Base-by-base conservation (phyloP, 2,797 vertebrate genomes). In the Rhinogobio ventralis region DNA sequence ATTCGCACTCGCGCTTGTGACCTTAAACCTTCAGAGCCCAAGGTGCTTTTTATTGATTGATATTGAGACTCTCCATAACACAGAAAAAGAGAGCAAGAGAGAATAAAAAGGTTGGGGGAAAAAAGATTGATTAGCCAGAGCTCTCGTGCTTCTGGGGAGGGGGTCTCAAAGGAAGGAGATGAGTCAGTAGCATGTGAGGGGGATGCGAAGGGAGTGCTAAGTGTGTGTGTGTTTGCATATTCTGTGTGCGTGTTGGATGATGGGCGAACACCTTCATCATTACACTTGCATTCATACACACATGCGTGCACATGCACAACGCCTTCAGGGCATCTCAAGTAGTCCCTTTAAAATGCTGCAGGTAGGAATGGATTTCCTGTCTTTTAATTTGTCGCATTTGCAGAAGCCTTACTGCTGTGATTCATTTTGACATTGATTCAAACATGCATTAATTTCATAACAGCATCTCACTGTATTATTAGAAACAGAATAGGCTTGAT, bases 41-140 rank as follows among this genome's bases (percentile, higher is more conserved):
- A 91, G 93, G 92, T 92, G 93, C 86, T 89, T 92, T 90, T 88
- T 94, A 94, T 93, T 92, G 94, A 94, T 93, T 91, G 92, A 93
- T 89, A 83, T 86, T 72, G 77, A 88, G 86, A 72, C 84, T 81
- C 81, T 89, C 84, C 66, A 88, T 89, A 89, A 79, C 80, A 87
- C 64, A 76, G 89, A 89, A 86, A 68, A 82, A 88, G 84, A 42
- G 42, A 25, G 79, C 66, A 83, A 72, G 78, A 9, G 25, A 73
- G 81, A 79, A 69, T 79, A 62, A 83, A 80, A 77, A 85, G n/a
- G 83, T 77, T 83, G 74, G 83, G 83, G 81, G 83, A 85, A 86
- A 75, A 84, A 80, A 83, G 90, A 92, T 91, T 88, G 90, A 91
- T 91, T 89, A 86, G 85, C 80, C 15, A 39, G 57, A 79, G 86